These are phyloP conservation scores for Aleiodes sp. DNA, from an alignment of 1,140 invertebrate species.

Conservation along the genomic window DNA sequence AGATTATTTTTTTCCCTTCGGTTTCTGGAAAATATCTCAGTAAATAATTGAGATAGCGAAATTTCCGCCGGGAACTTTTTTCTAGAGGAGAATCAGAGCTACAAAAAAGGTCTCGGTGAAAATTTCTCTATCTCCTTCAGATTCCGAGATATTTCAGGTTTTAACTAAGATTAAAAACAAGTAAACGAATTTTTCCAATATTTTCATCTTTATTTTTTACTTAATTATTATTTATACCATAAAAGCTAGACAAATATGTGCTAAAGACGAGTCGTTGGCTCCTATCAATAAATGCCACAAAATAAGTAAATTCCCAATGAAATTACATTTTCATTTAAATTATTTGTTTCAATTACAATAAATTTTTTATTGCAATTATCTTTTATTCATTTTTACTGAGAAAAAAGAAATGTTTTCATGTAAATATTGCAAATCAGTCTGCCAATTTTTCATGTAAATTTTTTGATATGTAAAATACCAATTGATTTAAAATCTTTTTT, in stretches of 20 bases:
- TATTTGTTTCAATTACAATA: conserved; percentile 2
- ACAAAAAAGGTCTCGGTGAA: no score
- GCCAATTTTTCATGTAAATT: conserved; percentile 6
- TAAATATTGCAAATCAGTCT: conserved; percentile 3
- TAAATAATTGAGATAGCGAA: no score
- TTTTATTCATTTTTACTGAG: not conserved
- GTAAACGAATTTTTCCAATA: conserved; percentile 32
- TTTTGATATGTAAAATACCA: not conserved
- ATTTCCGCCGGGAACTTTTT: no score
- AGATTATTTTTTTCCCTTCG: not conserved
- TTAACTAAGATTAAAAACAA: conserved; percentile 29
- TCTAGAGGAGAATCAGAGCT: no score
- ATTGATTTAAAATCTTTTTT: conserved; percentile 17
- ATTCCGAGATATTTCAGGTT: no score
- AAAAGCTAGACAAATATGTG: conserved; percentile 63
- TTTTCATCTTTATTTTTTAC: conserved; percentile 42
- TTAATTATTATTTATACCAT: conserved; percentile 59
- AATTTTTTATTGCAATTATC: conserved; percentile 12
- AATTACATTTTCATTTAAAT: conserved; percentile 31
- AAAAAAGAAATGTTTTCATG: not conserved
- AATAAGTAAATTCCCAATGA: conserved; percentile 43
- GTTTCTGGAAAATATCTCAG: not conserved
- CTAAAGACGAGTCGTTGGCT: conserved; percentile 55
- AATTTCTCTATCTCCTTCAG: no score
- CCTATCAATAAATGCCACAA: conserved; percentile 50